Conservation (phyloP, 2,113 vertebrate species). For the Natator depressus region DNA sequence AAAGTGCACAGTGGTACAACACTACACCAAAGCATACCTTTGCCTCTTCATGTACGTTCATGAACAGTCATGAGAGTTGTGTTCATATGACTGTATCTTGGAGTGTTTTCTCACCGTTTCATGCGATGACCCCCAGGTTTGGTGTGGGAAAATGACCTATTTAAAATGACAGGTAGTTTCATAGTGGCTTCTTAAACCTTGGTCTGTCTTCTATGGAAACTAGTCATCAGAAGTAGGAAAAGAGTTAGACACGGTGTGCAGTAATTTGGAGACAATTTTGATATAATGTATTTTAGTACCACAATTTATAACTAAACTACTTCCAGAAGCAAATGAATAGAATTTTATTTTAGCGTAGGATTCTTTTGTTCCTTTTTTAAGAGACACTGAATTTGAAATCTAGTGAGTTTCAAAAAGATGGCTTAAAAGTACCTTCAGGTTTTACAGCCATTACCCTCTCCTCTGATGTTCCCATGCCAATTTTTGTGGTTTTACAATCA, state of each 20-base stretch:
- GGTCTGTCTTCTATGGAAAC: background rate
- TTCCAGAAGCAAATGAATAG: background rate
- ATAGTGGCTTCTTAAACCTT: background rate
- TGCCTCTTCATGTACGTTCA: background rate
- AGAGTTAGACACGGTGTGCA: background rate
- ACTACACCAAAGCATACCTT: background rate
- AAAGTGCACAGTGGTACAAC: background rate
- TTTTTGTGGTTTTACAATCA: background rate
- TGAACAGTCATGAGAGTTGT: background rate
- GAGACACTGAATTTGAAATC: background rate
- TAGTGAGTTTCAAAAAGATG: background rate
- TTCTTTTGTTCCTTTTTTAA: background rate
- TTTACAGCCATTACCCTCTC: background rate
- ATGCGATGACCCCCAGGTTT: background rate
- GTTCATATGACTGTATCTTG: background rate
- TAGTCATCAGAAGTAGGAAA: background rate
- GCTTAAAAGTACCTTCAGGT: background rate
- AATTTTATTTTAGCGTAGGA: background rate
- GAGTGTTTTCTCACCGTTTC: background rate
- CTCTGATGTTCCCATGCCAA: background rate
- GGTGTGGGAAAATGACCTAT: background rate
- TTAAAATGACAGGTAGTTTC: background rate
- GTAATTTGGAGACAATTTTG: fast-evolving
- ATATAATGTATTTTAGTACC: background rate
- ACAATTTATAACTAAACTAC: background rate